Percentiles rank a stretch among this genome's conserved stretches.
Conservation (phyloP, 2,797 vertebrate species). For the Channallabes apus region DNA sequence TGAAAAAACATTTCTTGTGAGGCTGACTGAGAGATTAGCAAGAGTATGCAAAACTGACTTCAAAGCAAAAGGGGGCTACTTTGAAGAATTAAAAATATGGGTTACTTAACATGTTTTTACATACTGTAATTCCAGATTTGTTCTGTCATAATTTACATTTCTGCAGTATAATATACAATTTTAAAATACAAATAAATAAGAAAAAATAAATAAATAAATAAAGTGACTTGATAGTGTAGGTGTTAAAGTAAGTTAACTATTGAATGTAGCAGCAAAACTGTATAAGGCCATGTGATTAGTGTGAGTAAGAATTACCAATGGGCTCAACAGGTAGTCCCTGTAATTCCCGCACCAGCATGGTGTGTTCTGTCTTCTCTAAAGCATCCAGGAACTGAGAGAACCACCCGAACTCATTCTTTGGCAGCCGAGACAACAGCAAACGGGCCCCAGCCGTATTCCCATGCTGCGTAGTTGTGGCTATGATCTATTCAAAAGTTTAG, state of each 20-base stretch:
- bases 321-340: constrained; percentile 61
- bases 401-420: constrained; percentile 80
- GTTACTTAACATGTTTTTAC: too few relatives aligned
- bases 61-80: too few relatives aligned
- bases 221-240: too few relatives aligned
- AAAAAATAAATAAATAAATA: too few relatives aligned
- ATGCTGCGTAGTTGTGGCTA: constrained; percentile 45
- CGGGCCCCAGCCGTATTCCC: constrained; percentile 74
- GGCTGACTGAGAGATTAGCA: too few relatives aligned
- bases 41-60: too few relatives aligned
- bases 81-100: too few relatives aligned
- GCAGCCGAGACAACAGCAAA: constrained; percentile 74
- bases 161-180: too few relatives aligned
- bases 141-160: too few relatives aligned
- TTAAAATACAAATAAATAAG: too few relatives aligned
- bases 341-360: constrained; percentile 63
- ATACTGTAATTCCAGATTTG: too few relatives aligned
- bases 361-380: constrained; percentile 66
- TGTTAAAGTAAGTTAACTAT: not conserved
- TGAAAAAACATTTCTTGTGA: too few relatives aligned
- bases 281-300: not conserved
- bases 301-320: not conserved
- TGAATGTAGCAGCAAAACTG: not conserved
- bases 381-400: constrained; percentile 79
- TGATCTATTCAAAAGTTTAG: constrained; percentile 68